Evolutionary conservation across 2,797 vertebrate species (phyloP).

Genomic region (Eulemur rubriventer): DNA sequence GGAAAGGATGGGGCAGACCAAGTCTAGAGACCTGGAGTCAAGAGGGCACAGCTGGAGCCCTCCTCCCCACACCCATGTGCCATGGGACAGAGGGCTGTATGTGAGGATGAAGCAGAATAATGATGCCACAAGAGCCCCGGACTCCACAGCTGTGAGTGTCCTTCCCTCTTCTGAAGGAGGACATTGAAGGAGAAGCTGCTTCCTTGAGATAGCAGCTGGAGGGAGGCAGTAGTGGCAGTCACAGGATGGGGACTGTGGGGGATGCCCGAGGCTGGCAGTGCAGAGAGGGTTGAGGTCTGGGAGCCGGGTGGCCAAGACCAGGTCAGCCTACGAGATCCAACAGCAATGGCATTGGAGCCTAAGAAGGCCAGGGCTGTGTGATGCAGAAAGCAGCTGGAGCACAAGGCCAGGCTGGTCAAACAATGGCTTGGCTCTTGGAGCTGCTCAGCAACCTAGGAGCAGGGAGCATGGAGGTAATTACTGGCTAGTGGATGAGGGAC

Average conservation of each 20-base stretch:
- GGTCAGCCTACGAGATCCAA: not conserved
- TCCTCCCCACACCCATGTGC: not conserved
- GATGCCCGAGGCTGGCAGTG: not conserved
- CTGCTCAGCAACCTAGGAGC: not conserved
- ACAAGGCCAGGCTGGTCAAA: not conserved
- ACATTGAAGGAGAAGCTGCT: not conserved
- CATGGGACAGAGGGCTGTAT: not conserved
- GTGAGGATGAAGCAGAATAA: not conserved
- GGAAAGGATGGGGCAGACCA: not conserved
- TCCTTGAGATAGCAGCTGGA: not conserved
- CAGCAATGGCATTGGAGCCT: not conserved
- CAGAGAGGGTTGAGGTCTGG: not conserved
- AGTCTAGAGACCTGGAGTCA: not conserved
- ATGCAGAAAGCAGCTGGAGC: not conserved
- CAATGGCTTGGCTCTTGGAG: not conserved
- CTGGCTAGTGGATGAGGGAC: not conserved
- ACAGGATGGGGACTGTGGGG: rapidly evolving
- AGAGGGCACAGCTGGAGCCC: not conserved
- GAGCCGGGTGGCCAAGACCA: not conserved
- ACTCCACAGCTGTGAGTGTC: not conserved
- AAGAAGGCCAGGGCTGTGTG: not conserved
- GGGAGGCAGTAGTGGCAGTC: no score
- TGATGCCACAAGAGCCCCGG: no score
- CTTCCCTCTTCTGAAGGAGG: not conserved
- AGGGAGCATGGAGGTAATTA: not conserved